Conservation (phyloP, 2,797 vertebrate species). For the Brachyrhaphis roseni region DNA sequence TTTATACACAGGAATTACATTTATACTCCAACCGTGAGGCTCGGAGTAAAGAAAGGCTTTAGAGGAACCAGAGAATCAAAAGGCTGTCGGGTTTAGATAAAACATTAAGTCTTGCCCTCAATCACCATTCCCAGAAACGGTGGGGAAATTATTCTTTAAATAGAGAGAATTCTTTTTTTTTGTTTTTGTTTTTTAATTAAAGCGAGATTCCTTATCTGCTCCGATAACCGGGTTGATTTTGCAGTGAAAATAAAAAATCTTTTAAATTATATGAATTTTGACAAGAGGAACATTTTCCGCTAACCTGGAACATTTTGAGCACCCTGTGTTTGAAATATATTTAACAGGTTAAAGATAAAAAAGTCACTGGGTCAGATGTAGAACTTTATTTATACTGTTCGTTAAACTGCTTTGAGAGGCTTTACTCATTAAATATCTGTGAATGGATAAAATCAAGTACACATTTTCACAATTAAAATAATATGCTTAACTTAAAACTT, state of each 20-base stretch:
- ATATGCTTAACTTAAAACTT: no score
- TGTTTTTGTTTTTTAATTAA: neutral
- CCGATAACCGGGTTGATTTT: neutral
- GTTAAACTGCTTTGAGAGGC: no score
- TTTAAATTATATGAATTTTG: neutral
- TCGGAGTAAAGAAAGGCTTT: conserved; percentile 5
- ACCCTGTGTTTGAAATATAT: neutral
- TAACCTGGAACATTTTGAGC: neutral
- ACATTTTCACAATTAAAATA: no score
- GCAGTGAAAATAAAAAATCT: neutral
- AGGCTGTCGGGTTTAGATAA: neutral
- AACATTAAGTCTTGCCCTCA: neutral
- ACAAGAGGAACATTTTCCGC: neutral
- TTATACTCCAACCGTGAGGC: neutral
- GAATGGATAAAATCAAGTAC: no score
- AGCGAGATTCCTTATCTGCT: neutral
- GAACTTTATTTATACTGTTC: neutral
- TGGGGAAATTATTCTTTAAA: neutral
- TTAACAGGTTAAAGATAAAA: neutral
- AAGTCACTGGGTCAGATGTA: neutral
- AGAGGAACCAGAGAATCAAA: neutral
- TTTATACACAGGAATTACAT: conserved; percentile 23
- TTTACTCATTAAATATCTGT: no score
- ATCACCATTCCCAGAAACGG: neutral
- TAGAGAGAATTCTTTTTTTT: neutral